A percentile compares a stretch with the other conserved stretches of the same genome.
These are phyloP conservation scores for Eucidaris tribuloides DNA, from an alignment of 35 echinoderm and acorn worm genomes.

Conservation along the genomic window DNA sequence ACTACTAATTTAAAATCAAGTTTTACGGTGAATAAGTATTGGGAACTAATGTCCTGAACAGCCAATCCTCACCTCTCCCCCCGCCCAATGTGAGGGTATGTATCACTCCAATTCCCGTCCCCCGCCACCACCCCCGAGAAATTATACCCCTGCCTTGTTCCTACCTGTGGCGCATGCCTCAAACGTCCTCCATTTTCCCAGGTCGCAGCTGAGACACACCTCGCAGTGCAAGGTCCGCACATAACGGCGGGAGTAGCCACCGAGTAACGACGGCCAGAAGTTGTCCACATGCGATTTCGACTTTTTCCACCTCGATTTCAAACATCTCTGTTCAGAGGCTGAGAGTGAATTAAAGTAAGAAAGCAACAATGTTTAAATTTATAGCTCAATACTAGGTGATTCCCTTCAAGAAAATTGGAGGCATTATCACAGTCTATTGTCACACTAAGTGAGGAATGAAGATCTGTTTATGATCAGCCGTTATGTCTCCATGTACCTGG, in stretches of 20 bases:
- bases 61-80: background rate
- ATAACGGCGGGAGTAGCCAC: slow-evolving; percentile 76
- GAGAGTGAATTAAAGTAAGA: background rate
- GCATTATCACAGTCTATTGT: too few species aligned
- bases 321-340: slow-evolving; percentile 38
- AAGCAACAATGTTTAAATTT: background rate
- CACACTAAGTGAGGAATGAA: too few species aligned
- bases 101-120: too few species aligned
- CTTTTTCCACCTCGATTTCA: slow-evolving; percentile 10
- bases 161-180: slow-evolving; percentile 61
- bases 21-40: background rate
- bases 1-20: background rate
- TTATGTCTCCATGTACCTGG: too few species aligned
- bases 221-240: slow-evolving; percentile 88
- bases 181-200: slow-evolving; percentile 32
- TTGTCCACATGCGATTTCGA: slow-evolving; percentile 60
- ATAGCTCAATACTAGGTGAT: background rate
- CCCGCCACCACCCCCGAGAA: too few species aligned
- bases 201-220: slow-evolving; percentile 52
- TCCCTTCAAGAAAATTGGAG: too few species aligned
- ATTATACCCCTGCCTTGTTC: background rate
- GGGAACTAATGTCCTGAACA: background rate
- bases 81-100: too few species aligned
- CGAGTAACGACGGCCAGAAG: slow-evolving; percentile 90
- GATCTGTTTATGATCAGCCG: too few species aligned